Conservation (phyloP, 2,113 vertebrate genomes). For the Periophthalmus modestus region DNA sequence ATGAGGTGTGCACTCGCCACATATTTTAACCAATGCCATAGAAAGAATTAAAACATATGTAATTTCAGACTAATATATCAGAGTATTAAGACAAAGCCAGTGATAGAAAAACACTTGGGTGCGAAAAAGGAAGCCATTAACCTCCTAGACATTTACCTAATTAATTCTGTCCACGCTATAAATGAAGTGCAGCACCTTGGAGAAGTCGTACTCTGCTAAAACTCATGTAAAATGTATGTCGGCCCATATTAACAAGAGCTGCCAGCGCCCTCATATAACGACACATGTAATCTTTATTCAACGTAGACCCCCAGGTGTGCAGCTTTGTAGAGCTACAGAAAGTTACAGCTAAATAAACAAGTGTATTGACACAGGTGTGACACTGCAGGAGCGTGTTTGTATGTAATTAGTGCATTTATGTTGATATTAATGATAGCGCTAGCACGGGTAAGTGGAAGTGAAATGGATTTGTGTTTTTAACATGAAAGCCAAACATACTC, state of each 20-base stretch:
- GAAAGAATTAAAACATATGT: conserved; percentile 42
- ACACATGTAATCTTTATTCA: conserved; percentile 74
- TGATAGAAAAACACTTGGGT: conserved; percentile 12
- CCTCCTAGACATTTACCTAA: conserved; percentile 69
- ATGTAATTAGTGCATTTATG: conserved; percentile 48
- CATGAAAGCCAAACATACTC: neutral
- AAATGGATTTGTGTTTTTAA: conserved; percentile 22
- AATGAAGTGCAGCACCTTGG: conserved; percentile 68
- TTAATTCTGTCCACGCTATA: conserved; percentile 68
- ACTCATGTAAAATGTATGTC: conserved; percentile 76
- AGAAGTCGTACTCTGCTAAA: conserved; percentile 51
- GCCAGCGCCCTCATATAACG: conserved; percentile 61
- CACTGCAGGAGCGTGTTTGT: conserved; percentile 39
- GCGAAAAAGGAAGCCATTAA: conserved; percentile 66
- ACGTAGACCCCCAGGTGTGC: conserved; percentile 40
- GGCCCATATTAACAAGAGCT: conserved; percentile 61
- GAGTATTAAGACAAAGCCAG: conserved; percentile 22
- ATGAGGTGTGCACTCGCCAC: conserved; percentile 15
- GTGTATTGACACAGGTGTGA: conserved; percentile 66
- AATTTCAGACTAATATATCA: conserved; percentile 12
- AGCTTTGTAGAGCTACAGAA: conserved; percentile 44
- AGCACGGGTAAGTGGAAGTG: conserved; percentile 15
- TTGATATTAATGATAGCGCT: conserved; percentile 55
- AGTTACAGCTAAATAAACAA: conserved; percentile 58
- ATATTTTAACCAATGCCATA: conserved; percentile 22